Evolutionary conservation across 2,113 vertebrate species (phyloP).

Genomic region (Apeltes quadracus): DNA sequence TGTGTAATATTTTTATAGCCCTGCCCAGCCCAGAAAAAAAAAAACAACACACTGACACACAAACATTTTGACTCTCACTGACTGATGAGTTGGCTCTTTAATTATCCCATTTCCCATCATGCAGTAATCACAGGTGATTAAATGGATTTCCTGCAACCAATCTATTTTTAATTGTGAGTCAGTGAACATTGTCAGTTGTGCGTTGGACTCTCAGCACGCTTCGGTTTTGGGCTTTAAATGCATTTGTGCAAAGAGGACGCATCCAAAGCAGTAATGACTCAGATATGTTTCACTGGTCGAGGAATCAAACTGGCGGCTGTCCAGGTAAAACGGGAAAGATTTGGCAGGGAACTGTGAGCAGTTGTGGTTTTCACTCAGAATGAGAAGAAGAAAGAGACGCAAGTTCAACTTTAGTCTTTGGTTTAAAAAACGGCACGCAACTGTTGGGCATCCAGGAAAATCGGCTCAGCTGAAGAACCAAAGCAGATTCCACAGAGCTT

Average conservation of each 20-base stretch:
- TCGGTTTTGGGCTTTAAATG: background rate
- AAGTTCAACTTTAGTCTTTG: constrained; percentile 31
- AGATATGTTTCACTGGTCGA: background rate
- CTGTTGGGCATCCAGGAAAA: constrained; percentile 59
- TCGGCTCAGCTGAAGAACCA: constrained; percentile 53
- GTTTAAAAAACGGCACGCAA: constrained; percentile 26
- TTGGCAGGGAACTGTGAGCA: background rate
- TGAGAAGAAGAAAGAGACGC: background rate
- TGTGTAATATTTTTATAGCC: constrained; percentile 72
- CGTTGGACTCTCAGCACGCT: background rate
- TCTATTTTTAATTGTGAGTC: constrained; percentile 20
- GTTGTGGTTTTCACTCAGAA: constrained; percentile 26
- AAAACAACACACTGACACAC: constrained; percentile 34
- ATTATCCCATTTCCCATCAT: constrained; percentile 74
- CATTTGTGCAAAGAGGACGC: background rate
- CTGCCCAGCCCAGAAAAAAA: constrained; percentile 42
- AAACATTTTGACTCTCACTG: constrained; percentile 61
- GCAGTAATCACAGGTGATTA: constrained; percentile 44
- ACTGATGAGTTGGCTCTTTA: constrained; percentile 64
- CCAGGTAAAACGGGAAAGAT: background rate
- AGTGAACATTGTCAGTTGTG: background rate
- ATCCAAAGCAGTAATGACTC: constrained; percentile 9
- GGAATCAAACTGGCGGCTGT: constrained; percentile 4
- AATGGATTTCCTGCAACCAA: constrained; percentile 49
- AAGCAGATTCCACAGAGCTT: constrained; percentile 67